A percentile compares a stretch with the other conserved stretches of the same genome.
phyloP scores from a whole-genome alignment of 2,113 vertebrate species.

The Stomatorhinus ivindoensis region DNA sequence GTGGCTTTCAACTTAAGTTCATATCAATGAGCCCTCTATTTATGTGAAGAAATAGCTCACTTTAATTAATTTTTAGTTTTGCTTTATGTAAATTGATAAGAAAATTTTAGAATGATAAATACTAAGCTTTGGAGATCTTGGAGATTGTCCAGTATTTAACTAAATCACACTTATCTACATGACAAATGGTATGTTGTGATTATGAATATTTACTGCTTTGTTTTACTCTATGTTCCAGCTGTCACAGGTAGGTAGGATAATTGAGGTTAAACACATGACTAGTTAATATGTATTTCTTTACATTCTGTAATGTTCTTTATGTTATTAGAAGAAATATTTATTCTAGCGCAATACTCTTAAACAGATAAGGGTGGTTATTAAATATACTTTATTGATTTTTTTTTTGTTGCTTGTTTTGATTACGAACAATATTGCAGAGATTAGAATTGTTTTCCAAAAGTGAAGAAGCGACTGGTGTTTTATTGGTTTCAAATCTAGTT shows the following conservation, averaged over 20 bases:
- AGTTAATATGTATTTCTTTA: neutral
- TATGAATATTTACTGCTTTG: neutral
- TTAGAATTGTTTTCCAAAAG: neutral
- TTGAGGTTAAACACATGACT: neutral
- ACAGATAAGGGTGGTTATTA: neutral
- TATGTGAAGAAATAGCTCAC: neutral
- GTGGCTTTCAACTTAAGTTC: neutral
- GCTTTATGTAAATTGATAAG: neutral
- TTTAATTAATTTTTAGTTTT: neutral
- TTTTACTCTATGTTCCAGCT: neutral
- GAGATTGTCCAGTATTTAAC: neutral
- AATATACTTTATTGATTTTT: neutral
- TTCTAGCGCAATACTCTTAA: neutral
- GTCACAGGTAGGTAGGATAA: neutral
- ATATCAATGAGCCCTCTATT: neutral
- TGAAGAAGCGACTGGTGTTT: neutral
- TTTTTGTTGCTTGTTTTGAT: neutral
- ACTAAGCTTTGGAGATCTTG: no score
- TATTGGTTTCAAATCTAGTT: neutral
- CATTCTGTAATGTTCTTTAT: neutral
- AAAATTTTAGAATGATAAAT: neutral
- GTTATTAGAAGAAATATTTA: neutral
- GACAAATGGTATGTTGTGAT: neutral
- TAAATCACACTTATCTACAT: neutral
- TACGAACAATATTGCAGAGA: neutral